phyloP scores from a whole-genome alignment of 2,797 vertebrate genomes.

The Aratinga solstitialis region DNA sequence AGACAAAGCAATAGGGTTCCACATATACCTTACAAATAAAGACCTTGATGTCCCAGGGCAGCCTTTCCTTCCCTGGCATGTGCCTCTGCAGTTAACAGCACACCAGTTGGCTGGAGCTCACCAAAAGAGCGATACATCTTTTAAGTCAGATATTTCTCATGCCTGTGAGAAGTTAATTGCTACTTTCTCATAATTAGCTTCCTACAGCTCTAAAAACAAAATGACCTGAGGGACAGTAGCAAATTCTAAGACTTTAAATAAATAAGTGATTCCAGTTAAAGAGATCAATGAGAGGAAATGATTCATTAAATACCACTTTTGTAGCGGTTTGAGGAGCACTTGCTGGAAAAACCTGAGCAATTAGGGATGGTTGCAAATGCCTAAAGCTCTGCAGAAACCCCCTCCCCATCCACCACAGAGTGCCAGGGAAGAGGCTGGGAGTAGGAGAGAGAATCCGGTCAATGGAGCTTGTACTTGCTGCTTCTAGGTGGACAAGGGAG shows the following conservation, averaged over 20 bases:
- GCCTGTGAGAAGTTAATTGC: constrained; percentile 50
- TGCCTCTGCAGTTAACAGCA: not conserved
- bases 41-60: not conserved
- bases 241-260: not conserved
- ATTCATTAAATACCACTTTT: constrained; percentile 3
- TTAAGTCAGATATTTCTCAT: constrained; percentile 41
- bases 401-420: not conserved
- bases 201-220: constrained; percentile 5
- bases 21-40: not conserved
- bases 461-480: not conserved
- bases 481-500: not conserved
- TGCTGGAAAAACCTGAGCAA: not conserved
- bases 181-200: constrained; percentile 45
- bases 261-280: constrained; percentile 45
- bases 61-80: not conserved
- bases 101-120: not conserved
- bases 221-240: constrained; percentile 46
- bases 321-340: not conserved
- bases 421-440: not conserved
- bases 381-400: not conserved
- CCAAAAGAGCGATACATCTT: not conserved
- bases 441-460: not conserved
- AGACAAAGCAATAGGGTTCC: not conserved
- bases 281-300: constrained; percentile 40
- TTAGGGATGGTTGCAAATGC: not conserved